Evolutionary conservation across 1,140 invertebrate species (phyloP), one percentile per base, ranked within the genome.

Genomic region (Drosophila biarmipes): DNA sequence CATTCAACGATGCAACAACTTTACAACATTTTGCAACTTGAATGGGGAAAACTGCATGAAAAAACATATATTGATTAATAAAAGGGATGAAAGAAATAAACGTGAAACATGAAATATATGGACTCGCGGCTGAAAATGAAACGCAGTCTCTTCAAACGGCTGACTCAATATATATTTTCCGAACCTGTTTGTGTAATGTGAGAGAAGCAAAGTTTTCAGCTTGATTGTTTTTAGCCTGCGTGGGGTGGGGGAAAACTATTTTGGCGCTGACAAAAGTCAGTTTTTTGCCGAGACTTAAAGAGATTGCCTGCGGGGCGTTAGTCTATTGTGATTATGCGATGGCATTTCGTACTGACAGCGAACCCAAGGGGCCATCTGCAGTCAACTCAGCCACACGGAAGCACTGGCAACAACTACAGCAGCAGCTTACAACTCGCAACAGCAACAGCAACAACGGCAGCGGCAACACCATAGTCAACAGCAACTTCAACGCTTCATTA

Each of bases 291-390:
- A 38, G 24, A 43, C 54, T 43, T 71, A 72, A 73, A 71, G 68
- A 58, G 73, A 80, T 80, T 82, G 78, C 73, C 79, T 64, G 73
- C 15, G 59, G 62, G 69, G 73, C 69, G 64, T 62, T 43, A 67
- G 74, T 89, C 82, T 86, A 82, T 86, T 86, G 78, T 87, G 69
- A 87, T 87, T 87, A 87, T 86, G 64, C 71, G 64, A 87, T 67
- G 81, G 71, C 72, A 43, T 48, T 54, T 21, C 56, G 45, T 21
- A 59, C 62, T 77, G 79, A 77, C 78, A 73, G 77, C 73, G 45
- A 51, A 27, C 78, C 74, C 78, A 63, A 49, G 62, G 64, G 78
- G 59, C 38, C 64, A 67, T 67, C 45, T 38, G 49, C 38, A 55
- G 61, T 63, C 55, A 35, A 38, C 37, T 37, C 46, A 49, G 51